Evolutionary conservation across 1,140 invertebrate species (phyloP).

Genomic region (Zaprionus inermis): DNA sequence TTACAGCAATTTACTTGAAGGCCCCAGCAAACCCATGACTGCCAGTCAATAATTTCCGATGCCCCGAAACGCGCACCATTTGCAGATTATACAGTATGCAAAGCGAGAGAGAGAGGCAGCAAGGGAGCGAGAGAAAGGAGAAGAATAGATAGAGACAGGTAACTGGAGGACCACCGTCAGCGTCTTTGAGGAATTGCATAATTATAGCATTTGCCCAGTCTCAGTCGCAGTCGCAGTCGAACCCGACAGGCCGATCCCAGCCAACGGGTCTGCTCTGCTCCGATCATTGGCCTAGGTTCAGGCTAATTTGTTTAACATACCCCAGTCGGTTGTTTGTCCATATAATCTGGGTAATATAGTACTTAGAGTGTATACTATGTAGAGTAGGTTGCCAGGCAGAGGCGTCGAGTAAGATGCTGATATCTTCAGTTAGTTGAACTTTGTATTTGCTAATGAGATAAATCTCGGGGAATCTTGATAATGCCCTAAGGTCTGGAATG

Average conservation of each 20-base stretch:
- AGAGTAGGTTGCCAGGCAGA: too few species aligned
- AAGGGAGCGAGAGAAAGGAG: constrained; percentile 3
- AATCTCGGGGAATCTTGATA: constrained; percentile 1
- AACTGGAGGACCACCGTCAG: constrained; percentile 71
- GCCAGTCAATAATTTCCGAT: constrained; percentile 74
- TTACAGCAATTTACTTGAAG: constrained; percentile 77
- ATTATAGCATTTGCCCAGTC: constrained; percentile 75
- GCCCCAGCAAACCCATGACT: constrained; percentile 55
- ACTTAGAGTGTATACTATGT: constrained; percentile 21
- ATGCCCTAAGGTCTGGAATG: not conserved
- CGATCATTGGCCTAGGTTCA: constrained; percentile 55
- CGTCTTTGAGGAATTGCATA: constrained; percentile 83
- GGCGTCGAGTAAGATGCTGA: not conserved
- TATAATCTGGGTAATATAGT: constrained; percentile 44
- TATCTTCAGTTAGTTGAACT: not conserved
- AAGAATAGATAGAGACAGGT: constrained; percentile 2
- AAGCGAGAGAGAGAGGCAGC: not conserved
- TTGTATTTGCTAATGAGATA: constrained; percentile 28
- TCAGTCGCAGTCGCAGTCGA: not conserved
- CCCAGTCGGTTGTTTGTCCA: constrained; percentile 52
- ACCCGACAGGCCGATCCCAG: constrained; percentile 26
- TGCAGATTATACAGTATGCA: constrained; percentile 65
- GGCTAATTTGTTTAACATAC: constrained; percentile 68
- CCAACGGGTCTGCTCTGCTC: constrained; percentile 4
- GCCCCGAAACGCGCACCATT: constrained; percentile 61